These are phyloP conservation scores for Drosophila nigromelanica DNA, from an alignment of 1,140 invertebrate genomes.

Conservation along the genomic window DNA sequence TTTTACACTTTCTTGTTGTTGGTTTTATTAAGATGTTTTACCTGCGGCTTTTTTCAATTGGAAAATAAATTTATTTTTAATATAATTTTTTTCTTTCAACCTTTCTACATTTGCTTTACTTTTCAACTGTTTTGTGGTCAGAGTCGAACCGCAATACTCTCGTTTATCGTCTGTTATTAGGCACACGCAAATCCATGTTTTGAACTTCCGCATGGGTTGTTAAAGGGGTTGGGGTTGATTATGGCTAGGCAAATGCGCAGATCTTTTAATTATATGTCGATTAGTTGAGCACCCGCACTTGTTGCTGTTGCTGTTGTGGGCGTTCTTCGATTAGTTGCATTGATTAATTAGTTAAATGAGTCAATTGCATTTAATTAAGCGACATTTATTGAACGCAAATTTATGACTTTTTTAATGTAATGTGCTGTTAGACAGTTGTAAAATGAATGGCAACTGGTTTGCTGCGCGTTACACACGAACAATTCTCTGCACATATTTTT, in stretches of 20 bases:
- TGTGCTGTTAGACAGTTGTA: slow-evolving; percentile 8
- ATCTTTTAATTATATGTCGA: slow-evolving; percentile 64
- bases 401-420: slow-evolving; percentile 41
- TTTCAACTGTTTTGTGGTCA: slow-evolving; percentile 25
- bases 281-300: slow-evolving; percentile 60
- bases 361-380: slow-evolving; percentile 40
- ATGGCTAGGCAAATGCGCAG: slow-evolving; percentile 59
- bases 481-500: slow-evolving; percentile 18
- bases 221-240: background rate
- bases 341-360: slow-evolving; percentile 66
- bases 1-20: slow-evolving; percentile 3
- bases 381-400: slow-evolving; percentile 48
- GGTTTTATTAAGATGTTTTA: slow-evolving; percentile 43
- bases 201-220: slow-evolving; percentile 50
- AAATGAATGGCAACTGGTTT: slow-evolving; percentile 32
- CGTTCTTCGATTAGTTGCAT: slow-evolving; percentile 30
- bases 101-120: slow-evolving; percentile 9
- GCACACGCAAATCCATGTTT: slow-evolving; percentile 49
- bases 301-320: slow-evolving; percentile 8
- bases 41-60: slow-evolving; percentile 41
- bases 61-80: slow-evolving; percentile 63
- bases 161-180: slow-evolving; percentile 63
- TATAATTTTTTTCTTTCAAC: slow-evolving; percentile 32
- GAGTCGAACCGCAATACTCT: slow-evolving; percentile 36
- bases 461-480: background rate